Percentiles rank a stretch among this genome's conserved stretches.
Evolutionary conservation across 2,113 vertebrate species (phyloP).

Genomic region (Pteruthius melanotis): DNA sequence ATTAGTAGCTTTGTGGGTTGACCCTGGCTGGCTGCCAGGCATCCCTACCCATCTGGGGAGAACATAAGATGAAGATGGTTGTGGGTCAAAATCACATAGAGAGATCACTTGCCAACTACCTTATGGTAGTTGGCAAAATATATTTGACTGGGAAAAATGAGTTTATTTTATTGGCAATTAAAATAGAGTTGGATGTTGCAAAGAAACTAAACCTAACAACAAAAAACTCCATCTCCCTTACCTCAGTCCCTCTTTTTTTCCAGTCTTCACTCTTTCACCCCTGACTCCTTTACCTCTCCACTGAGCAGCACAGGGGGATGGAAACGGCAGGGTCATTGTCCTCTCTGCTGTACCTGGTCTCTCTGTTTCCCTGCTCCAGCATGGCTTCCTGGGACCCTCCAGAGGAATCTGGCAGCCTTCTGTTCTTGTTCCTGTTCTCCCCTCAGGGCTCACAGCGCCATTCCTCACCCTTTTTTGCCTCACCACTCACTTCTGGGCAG

Average conservation of each 20-base stretch:
- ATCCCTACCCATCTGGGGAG: too few species aligned
- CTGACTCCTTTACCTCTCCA: neutral
- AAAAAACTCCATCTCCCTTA: fast-evolving
- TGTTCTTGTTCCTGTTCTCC: neutral
- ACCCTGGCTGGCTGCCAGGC: neutral
- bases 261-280: neutral
- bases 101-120: neutral
- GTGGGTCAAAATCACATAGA: neutral
- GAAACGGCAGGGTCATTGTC: fast-evolving
- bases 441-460: fast-evolving
- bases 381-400: fast-evolving
- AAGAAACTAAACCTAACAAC: neutral
- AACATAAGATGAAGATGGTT: neutral
- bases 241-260: neutral
- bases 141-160: neutral
- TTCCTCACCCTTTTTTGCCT: neutral
- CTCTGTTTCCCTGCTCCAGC: neutral
- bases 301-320: fast-evolving
- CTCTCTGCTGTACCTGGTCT: fast-evolving
- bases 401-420: too few species aligned
- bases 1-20: neutral
- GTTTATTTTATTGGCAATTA: neutral
- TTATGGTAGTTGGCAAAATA: neutral
- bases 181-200: neutral
- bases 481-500: neutral